Conservation (phyloP, 2,113 vertebrate genomes). For the Damaliscus lunatus region DNA sequence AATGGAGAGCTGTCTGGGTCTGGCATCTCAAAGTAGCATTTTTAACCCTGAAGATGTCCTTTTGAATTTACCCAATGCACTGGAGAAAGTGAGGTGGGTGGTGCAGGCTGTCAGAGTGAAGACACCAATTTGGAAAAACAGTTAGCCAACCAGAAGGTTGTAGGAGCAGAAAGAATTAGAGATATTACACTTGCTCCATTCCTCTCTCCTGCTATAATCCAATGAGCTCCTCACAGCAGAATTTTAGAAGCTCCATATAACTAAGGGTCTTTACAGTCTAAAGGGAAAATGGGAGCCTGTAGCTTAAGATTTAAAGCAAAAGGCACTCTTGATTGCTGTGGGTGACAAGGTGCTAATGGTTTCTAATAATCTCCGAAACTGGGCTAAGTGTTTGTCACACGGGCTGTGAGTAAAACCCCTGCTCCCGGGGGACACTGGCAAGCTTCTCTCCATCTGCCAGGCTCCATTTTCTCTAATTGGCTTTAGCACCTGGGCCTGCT, state of each 20-base stretch:
- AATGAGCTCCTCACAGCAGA: background rate
- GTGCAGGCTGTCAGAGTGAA: background rate
- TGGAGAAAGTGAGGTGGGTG: background rate
- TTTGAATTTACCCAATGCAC: background rate
- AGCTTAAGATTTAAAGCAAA: background rate
- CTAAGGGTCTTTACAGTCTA: background rate
- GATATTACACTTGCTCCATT: background rate
- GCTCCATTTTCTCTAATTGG: background rate
- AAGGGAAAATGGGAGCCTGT: background rate
- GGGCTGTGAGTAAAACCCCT: background rate
- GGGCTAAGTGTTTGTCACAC: background rate
- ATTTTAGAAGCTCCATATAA: background rate
- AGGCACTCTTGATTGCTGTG: background rate
- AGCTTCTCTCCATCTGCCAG: background rate
- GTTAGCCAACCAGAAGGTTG: background rate
- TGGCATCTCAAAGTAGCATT: background rate
- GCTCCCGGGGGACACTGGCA: background rate
- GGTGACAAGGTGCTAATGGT: constrained; percentile 16
- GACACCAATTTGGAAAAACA: background rate
- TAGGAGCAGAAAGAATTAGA: background rate
- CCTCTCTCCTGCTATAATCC: background rate
- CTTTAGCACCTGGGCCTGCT: background rate
- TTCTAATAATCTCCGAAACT: constrained; percentile 28
- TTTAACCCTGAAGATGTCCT: background rate
- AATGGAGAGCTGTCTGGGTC: background rate